Evolutionary conservation across 2,113 vertebrate species (phyloP).

Genomic region (Neolamprologus cancellatus): DNA sequence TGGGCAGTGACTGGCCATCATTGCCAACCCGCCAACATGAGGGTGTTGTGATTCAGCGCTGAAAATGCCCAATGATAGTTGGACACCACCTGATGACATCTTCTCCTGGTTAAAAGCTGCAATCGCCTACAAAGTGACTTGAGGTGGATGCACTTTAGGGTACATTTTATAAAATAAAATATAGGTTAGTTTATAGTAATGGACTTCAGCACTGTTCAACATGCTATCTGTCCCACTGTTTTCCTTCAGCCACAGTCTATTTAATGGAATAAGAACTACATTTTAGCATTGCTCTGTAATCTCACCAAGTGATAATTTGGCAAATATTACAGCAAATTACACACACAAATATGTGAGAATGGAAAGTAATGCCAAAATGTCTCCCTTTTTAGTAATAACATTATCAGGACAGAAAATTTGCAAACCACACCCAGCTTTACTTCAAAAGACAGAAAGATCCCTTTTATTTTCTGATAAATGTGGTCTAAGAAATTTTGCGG

Average conservation of each 20-base stretch:
- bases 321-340: background rate
- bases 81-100: background rate
- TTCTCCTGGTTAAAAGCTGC: background rate
- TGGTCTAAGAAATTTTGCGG: background rate
- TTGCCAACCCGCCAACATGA: background rate
- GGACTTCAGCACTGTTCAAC: background rate
- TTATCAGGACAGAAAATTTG: background rate
- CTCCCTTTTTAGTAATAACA: background rate
- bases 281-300: background rate
- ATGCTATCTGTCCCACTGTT: background rate
- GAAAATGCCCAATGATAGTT: background rate
- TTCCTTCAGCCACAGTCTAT: background rate
- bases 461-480: background rate
- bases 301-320: background rate
- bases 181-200: background rate
- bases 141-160: background rate
- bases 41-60: background rate
- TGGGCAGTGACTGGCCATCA: background rate
- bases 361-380: background rate
- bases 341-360: background rate
- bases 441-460: background rate
- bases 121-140: background rate
- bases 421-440: conserved; percentile 13
- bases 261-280: background rate
- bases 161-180: background rate